These are phyloP conservation scores for Cynaeus angustus DNA, from an alignment of 2,888 invertebrate genomes.

Conservation along the genomic window DNA sequence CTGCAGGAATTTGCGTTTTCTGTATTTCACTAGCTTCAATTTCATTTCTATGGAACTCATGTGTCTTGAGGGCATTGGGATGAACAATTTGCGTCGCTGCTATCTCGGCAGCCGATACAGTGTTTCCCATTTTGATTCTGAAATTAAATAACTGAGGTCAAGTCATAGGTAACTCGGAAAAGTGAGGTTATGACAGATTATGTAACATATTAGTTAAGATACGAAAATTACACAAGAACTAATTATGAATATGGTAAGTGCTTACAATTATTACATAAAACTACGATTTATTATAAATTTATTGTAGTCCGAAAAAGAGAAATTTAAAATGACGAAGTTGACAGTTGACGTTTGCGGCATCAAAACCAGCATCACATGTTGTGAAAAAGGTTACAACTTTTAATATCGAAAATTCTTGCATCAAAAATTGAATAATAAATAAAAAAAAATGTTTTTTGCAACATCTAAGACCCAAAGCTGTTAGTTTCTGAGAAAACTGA, in stretches of 20 bases:
- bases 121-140: slow-evolving; percentile 75
- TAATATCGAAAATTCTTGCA: no score
- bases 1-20: slow-evolving; percentile 80
- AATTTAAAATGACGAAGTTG: slow-evolving; percentile 2
- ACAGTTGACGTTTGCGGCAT: no score
- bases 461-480: no score
- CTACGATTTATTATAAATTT: not conserved
- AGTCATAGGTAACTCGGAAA: slow-evolving; percentile 1
- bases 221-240: not conserved
- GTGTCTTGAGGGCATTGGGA: slow-evolving; percentile 60
- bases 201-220: slow-evolving; percentile 5
- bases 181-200: slow-evolving; percentile 46
- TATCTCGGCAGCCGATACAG: slow-evolving; percentile 75
- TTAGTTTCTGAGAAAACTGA: no score
- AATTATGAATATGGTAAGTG: not conserved
- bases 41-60: slow-evolving; percentile 13
- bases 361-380: no score
- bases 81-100: slow-evolving; percentile 73
- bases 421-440: no score
- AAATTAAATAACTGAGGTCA: slow-evolving; percentile 1
- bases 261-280: slow-evolving; percentile 1
- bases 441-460: no score
- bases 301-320: not conserved
- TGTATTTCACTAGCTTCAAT: slow-evolving; percentile 36
- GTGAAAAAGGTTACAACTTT: no score